Base-by-base conservation (phyloP, 2,888 invertebrate genomes). In the Brachypalpus laphriformis region DNA sequence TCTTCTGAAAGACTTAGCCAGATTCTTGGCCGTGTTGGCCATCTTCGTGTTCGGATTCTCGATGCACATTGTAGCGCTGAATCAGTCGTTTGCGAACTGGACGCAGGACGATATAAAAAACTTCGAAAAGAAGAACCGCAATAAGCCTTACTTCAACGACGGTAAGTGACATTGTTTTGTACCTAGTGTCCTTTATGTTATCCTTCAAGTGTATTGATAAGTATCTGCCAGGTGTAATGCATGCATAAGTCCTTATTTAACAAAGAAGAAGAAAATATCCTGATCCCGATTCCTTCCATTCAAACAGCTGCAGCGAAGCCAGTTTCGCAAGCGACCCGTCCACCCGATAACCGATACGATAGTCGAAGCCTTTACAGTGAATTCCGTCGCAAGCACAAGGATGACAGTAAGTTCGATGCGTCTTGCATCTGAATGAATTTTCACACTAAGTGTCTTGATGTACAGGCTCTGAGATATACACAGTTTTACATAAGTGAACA, bases 41-140 rank as follows among this genome's bases (percentile, higher is more conserved):
- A 98, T 99, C 91, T 99, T 99, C 93, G 98, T 99, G 88, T 96
- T 98, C 89, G 99, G 99, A 80, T 99, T 99, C 92, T 99, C 99
- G 1, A 97, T 99, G 95, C 97, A 97, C 89, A 96, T 98, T 88
- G 97, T 98, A 34, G 98, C 99, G 8, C 93, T 99, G 88, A 99
- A 99, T 93, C 98, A 99, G 92, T 98, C 98, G 1, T 97, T 97
- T 92, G 94, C 94, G 89, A 96, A 96, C 89, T 93, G 95, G 61
- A 93, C 93, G 86, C 93, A 94, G 85, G 93, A 94, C 47, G 94
- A 95, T 89, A 93, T 95, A 87, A 92, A 93, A 87, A 93, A 93
- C 88, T 93, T 94, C 86, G 93, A 94, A 88, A 93, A 93, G 90
- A 93, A 91, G 89, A 92, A 91, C 91, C 88, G 93, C 88, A 92